Evolutionary conservation across 2,113 vertebrate genomes (phyloP), one percentile per base, ranked within the genome.

Genomic region (Alouatta palliata): DNA sequence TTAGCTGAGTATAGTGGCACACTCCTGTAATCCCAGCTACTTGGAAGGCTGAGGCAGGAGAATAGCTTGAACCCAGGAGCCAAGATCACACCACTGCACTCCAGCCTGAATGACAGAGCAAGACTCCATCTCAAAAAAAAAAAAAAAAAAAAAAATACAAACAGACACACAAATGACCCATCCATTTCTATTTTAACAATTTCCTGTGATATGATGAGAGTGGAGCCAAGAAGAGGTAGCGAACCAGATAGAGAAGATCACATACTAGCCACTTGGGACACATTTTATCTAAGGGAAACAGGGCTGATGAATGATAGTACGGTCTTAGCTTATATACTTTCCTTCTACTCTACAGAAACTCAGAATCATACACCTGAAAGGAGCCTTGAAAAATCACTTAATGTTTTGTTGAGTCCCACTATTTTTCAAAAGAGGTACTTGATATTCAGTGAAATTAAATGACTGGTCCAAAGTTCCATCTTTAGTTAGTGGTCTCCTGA

Each of bases 391-490:
- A 84, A 85, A 52, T 97, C 47, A 96, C 58, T 82, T 93, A 93
- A 68, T 45, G 1, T 84, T 94, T 87, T 94, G 40, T 83, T 14
- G 27, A 94, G 47, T 84, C 20, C 11, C 70, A 52, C 37, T 23
- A 58, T 83, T 91, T 83, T 94, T 82, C 66, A 94, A 88, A 97
- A 90, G 43, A 93, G 71, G 5, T 56, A 95, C 11, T 13, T 80
- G 71, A 94, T 47, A n/a, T n/a, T 80, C 77, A 83, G 66, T 73
- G 23, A 87, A 77, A 84, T 68, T 90, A 90, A 94, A 58, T 61
- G 56, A 85, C 13, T 76, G 91, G 9, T 76, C 27, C 25, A 40
- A 83, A 96, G 23, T 81, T 77, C 32, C 70, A 92, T 64, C 43
- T 80, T 87, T 93, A 90, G 13, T 84, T 91, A 70, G 37, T 76